Conservation (phyloP, 1,140 invertebrate species). For the Euglossa dilemma region DNA sequence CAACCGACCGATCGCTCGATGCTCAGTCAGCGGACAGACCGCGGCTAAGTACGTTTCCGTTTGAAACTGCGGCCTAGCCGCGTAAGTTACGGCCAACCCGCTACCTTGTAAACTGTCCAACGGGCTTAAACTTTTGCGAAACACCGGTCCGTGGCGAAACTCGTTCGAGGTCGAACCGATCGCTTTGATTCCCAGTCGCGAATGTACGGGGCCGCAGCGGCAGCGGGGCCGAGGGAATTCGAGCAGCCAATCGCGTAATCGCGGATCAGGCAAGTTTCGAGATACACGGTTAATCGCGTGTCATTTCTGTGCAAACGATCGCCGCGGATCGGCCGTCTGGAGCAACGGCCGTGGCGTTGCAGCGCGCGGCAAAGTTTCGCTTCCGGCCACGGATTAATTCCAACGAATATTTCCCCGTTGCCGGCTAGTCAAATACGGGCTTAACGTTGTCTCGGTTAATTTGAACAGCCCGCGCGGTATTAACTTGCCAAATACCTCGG, state of each 20-base stretch:
- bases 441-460: conserved; percentile 32
- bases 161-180: neutral
- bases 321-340: no score
- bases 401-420: conserved; percentile 3
- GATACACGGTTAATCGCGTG: neutral
- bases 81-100: neutral
- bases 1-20: neutral
- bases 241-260: neutral
- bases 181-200: neutral
- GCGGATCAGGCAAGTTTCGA: conserved; percentile 8
- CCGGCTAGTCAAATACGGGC: conserved; percentile 12
- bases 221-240: neutral
- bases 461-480: conserved; percentile 5
- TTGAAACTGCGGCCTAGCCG: neutral
- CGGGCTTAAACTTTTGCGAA: conserved; percentile 18
- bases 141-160: conserved; percentile 1
- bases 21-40: neutral
- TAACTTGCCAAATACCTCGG: conserved; percentile 24
- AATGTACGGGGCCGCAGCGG: neutral
- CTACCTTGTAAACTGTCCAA: conserved; percentile 19
- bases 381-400: neutral
- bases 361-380: conserved; percentile 1
- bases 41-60: conserved; percentile 12
- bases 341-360: neutral
- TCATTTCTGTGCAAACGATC: conserved; percentile 12